Percentiles rank a stretch among this genome's conserved stretches.
These are phyloP conservation scores for Polydrusus pterygomalis DNA, from an alignment of 2,888 invertebrate species.

Conservation along the genomic window DNA sequence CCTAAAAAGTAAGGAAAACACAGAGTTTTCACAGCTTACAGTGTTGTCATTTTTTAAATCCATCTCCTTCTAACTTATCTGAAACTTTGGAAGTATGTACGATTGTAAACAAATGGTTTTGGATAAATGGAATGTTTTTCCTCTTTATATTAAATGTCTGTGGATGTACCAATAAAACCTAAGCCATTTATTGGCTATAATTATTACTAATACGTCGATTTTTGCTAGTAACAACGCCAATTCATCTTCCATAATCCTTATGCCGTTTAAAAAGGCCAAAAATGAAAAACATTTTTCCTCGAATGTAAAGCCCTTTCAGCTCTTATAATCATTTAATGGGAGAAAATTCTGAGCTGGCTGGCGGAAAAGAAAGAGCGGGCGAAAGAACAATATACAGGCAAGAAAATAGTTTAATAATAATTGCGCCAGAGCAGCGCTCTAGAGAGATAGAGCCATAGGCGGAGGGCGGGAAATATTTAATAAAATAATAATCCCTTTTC, in stretches of 20 bases:
- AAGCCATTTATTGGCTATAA: no score
- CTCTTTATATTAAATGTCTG: no score
- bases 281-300: constrained; percentile 47
- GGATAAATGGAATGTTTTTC: no score
- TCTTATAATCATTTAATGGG: constrained; percentile 50
- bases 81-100: no score
- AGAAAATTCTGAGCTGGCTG: constrained; percentile 43
- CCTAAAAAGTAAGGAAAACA: no score
- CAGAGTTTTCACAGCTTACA: no score
- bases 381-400: constrained; percentile 55
- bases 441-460: constrained; percentile 41
- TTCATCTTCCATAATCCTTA: constrained; percentile 35
- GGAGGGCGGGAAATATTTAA: not conserved
- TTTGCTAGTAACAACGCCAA: constrained; percentile 4
- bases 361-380: constrained; percentile 30
- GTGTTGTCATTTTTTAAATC: no score
- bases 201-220: not conserved
- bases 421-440: constrained; percentile 49
- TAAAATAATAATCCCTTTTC: no score
- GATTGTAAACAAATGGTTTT: no score
- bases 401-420: constrained; percentile 57
- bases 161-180: no score
- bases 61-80: no score
- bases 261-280: constrained; percentile 32
- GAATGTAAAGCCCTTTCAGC: constrained; percentile 42